Evolutionary conservation across 2,888 invertebrate species (phyloP).

Genomic region (Apotomis betuletana): DNA sequence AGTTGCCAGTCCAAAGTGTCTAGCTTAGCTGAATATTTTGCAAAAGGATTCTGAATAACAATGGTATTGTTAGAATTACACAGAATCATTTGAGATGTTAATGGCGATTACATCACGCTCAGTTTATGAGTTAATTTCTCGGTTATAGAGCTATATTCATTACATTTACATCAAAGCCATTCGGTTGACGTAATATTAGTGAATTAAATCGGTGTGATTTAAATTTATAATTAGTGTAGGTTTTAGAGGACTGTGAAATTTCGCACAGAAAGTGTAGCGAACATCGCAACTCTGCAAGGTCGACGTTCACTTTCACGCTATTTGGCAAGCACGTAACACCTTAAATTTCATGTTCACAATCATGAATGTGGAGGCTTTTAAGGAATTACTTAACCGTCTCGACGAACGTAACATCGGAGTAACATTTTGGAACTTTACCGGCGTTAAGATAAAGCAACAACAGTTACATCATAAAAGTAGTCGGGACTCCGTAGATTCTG

Average conservation of each 20-base stretch:
- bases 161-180: not conserved
- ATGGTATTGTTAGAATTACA: constrained; percentile 5
- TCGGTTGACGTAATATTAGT: not conserved
- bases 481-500: not conserved
- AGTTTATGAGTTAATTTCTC: not conserved
- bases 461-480: constrained; percentile 17
- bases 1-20: constrained; percentile 10
- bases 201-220: not conserved
- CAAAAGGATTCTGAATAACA: constrained; percentile 12
- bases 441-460: constrained; percentile 21
- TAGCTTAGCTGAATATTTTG: constrained; percentile 15
- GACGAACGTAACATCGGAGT: constrained; percentile 48
- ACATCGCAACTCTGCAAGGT: constrained; percentile 61
- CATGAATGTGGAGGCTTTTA: constrained; percentile 51
- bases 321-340: constrained; percentile 58
- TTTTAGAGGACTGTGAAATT: constrained; percentile 22
- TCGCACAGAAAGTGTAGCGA: constrained; percentile 46
- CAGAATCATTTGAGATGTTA: constrained; percentile 16
- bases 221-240: constrained; percentile 14
- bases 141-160: constrained; percentile 3
- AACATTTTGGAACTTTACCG: constrained; percentile 41
- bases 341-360: constrained; percentile 53
- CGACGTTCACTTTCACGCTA: constrained; percentile 72
- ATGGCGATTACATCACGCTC: constrained; percentile 5
- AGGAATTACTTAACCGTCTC: constrained; percentile 51